phyloP scores from a whole-genome alignment of 2,113 vertebrate species.

The Maccullochella peelii region DNA sequence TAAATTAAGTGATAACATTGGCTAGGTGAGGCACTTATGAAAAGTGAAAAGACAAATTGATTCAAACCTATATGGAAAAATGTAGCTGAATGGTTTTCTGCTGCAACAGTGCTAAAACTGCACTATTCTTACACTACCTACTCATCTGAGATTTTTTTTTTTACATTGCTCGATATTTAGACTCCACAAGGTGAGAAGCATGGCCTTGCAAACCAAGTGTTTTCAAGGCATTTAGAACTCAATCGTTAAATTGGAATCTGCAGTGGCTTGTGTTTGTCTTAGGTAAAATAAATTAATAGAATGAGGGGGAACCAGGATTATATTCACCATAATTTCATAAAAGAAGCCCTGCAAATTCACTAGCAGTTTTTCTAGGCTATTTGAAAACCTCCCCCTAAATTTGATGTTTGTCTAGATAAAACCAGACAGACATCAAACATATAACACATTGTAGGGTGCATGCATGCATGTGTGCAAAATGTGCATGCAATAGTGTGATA shows the following conservation, averaged over 20 bases:
- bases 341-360: background rate
- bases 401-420: background rate
- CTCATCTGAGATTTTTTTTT: background rate
- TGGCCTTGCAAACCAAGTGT: constrained; percentile 11
- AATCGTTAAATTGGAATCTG: background rate
- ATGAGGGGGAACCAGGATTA: background rate
- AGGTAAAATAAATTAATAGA: background rate
- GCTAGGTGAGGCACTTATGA: constrained; percentile 49
- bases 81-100: constrained; percentile 37
- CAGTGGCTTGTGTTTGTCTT: constrained; percentile 4
- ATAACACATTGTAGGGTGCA: background rate
- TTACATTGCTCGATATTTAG: constrained; percentile 14
- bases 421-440: background rate
- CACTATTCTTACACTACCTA: constrained; percentile 38
- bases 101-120: constrained; percentile 29
- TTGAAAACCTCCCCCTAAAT: constrained; percentile 11
- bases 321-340: background rate
- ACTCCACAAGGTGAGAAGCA: constrained; percentile 24
- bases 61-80: constrained; percentile 38
- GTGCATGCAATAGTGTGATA: background rate
- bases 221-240: constrained; percentile 7
- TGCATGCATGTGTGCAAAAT: background rate
- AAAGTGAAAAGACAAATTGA: constrained; percentile 55
- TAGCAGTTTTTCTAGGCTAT: background rate
- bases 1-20: constrained; percentile 51